A percentile compares a stretch with the other conserved stretches of the same genome.
Evolutionary conservation across 2,797 vertebrate genomes (phyloP).

Genomic region (Eutrigla gurnardus): DNA sequence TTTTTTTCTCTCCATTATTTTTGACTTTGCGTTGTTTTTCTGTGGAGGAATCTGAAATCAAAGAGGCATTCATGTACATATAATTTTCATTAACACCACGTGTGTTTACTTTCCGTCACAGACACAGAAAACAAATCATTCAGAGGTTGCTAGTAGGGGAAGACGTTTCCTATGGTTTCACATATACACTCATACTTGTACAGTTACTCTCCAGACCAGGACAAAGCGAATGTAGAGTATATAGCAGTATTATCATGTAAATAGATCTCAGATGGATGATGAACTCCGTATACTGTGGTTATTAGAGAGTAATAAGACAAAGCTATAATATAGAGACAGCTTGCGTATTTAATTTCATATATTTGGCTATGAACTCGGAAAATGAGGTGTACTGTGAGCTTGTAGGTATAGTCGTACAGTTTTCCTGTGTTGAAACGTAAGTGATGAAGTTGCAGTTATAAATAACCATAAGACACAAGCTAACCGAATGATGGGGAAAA

Average conservation of each 20-base stretch:
- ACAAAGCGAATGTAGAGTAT: slow-evolving; percentile 60
- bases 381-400: slow-evolving; percentile 55
- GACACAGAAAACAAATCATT: slow-evolving; percentile 4
- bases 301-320: slow-evolving; percentile 57
- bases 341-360: slow-evolving; percentile 61
- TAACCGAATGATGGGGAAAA: slow-evolving; percentile 18
- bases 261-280: slow-evolving; percentile 60
- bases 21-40: slow-evolving; percentile 6
- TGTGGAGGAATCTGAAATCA: slow-evolving; percentile 20
- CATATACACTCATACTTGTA: slow-evolving; percentile 38
- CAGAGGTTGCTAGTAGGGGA: slow-evolving; percentile 25
- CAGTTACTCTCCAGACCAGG: slow-evolving; percentile 45
- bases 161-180: slow-evolving; percentile 22
- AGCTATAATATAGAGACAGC: slow-evolving; percentile 50
- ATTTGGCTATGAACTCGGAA: slow-evolving; percentile 40
- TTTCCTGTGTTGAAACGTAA: slow-evolving; percentile 36
- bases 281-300: slow-evolving; percentile 53
- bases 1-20: slow-evolving; percentile 43
- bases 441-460: slow-evolving; percentile 27
- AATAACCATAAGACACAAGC: slow-evolving; percentile 29
- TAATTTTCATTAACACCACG: slow-evolving; percentile 40
- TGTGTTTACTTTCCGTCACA: slow-evolving; percentile 22
- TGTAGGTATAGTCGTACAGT: slow-evolving; percentile 33
- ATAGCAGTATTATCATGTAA: slow-evolving; percentile 72
- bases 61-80: slow-evolving; percentile 36